Percentiles rank a stretch among this genome's conserved stretches.
Evolutionary conservation across 1,140 invertebrate genomes (phyloP).

Genomic region (Cataglyphis hispanica): DNA sequence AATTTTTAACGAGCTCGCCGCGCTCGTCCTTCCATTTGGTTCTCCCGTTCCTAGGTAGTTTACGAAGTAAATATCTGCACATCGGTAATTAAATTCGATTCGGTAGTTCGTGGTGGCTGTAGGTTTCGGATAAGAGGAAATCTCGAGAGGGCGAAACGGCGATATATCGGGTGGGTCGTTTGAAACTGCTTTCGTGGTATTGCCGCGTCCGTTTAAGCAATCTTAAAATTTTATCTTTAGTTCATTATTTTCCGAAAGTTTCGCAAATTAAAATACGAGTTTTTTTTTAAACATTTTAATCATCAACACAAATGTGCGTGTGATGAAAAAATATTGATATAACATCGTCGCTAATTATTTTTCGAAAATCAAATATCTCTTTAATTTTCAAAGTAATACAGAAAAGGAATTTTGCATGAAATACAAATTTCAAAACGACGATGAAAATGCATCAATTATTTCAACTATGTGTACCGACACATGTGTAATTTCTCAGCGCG

Average conservation of each 20-base stretch:
- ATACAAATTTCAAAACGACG: neutral
- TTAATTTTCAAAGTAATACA: neutral
- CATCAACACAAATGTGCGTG: too few species aligned
- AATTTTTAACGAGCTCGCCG: constrained; percentile 82
- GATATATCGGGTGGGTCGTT: neutral
- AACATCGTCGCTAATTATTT: neutral
- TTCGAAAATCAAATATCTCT: neutral
- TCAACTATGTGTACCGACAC: neutral
- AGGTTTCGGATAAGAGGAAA: constrained; percentile 53
- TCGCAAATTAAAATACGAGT: neutral
- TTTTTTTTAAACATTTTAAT: neutral
- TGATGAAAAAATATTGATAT: too few species aligned
- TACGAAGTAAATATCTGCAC: constrained; percentile 81
- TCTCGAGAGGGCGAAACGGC: constrained; percentile 23
- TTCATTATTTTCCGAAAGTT: neutral
- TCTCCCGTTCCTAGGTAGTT: constrained; percentile 44
- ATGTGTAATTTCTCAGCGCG: neutral
- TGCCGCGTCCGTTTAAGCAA: neutral
- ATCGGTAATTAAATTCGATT: constrained; percentile 83
- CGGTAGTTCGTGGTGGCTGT: constrained; percentile 45
- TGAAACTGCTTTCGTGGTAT: neutral
- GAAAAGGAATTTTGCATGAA: neutral
- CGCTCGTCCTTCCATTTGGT: constrained; percentile 45
- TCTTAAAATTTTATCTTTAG: neutral
- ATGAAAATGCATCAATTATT: neutral